Base-by-base conservation (phyloP, 2,888 invertebrate species). In the Megastigmus dorsalis region DNA sequence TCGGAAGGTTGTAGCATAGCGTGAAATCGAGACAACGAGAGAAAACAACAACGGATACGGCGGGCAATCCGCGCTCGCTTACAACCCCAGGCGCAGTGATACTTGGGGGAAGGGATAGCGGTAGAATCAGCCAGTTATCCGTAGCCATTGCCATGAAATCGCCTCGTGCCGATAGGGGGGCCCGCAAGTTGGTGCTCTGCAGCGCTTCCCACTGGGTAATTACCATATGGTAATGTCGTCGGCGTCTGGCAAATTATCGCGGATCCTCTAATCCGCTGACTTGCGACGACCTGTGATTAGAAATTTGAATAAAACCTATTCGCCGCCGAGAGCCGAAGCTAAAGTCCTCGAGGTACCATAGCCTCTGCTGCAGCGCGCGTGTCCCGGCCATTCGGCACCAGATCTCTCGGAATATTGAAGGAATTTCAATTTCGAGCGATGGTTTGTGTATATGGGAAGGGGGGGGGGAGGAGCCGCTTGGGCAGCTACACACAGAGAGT, bases 211-310 rank as follows among this genome's bases (percentile, higher is more conserved):
- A n/a, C n/a, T n/a, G n/a, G 36, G 65, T 54, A 66, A 66, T 67
- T 57, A 67, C 67, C 67, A 67, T 67, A 67, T 67, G 67, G 67
- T 67, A 67, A 67, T 67, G 48, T 20, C 43, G 15, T 20, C 52
- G 30, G 54, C 41, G 65, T 33, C 57, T 48, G 55, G 45, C 57
- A 57, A 67, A 67, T 67, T 67, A 67, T 67, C 67, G 57, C 67
- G 45, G n/a, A n/a, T 33, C 57, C 57, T 36, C 48, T 65, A 50
- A 63, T 52, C 52, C 66, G 18, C 26, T 18, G 15, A 28, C 52
- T 36, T 2, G 38, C 36, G 33, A 23, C 48, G 62, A 33, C 50
- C 54, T 54, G 65, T 54, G 65, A 66, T 66, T 66, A 66, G 54
- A 54, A 66, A 66, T 66, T 66, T 66, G 65, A 66, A 66, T 66